A percentile compares a stretch with the other conserved stretches of the same genome.
phyloP scores from a whole-genome alignment of 2,113 vertebrate genomes.

The Piaya cayana region DNA sequence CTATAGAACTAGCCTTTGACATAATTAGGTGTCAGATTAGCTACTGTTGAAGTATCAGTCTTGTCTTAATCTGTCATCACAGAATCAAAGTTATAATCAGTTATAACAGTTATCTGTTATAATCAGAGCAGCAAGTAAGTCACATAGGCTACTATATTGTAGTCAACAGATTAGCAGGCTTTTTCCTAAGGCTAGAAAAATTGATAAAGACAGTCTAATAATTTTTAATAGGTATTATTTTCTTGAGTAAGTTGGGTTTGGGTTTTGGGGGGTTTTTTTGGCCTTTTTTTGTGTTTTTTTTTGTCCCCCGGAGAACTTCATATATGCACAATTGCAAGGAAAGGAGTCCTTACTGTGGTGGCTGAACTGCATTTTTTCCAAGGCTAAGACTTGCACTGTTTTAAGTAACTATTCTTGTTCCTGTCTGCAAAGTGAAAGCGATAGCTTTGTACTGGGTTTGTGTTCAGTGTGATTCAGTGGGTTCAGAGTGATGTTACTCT shows the following conservation, averaged over 20 bases:
- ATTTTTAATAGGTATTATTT: no score
- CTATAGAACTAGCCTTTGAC: neutral
- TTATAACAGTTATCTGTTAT: no score
- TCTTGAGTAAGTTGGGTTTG: neutral
- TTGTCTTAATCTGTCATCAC: neutral
- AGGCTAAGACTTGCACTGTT: neutral
- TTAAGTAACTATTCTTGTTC: neutral
- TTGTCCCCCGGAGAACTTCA: neutral
- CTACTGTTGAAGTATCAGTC: neutral
- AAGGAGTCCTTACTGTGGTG: neutral
- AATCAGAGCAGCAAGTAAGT: neutral
- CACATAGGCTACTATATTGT: neutral
- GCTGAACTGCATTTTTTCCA: neutral
- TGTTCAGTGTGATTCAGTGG: neutral
- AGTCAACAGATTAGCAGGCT: neutral
- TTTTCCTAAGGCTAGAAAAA: neutral
- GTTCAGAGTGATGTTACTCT: neutral
- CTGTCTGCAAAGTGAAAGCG: neutral
- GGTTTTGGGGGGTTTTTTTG: neutral
- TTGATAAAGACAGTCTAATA: no score
- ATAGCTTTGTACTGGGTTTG: neutral
- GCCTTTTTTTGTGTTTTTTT: no score
- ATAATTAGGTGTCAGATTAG: neutral
- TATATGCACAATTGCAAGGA: neutral
- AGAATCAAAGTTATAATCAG: neutral